Conservation (phyloP, 2,797 vertebrate genomes). For the Sciurus carolinensis region DNA sequence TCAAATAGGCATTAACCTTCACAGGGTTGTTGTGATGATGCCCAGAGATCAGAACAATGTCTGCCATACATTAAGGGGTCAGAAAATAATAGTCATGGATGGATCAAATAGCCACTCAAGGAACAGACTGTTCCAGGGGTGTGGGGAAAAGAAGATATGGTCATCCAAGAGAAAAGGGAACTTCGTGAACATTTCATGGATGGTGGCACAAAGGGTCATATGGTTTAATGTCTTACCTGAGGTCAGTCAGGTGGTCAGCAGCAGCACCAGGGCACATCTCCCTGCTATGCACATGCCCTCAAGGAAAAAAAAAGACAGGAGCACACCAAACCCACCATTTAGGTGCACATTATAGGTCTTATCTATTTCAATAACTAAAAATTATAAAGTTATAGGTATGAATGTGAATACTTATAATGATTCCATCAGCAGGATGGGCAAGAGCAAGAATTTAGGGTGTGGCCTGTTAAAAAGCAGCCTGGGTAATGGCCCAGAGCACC, state of each 20-base stretch:
- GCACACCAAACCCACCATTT: neutral
- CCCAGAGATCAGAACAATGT: neutral
- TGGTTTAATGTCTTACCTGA: neutral
- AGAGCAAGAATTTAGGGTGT: neutral
- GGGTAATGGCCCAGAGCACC: neutral
- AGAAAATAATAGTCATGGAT: conserved; percentile 49
- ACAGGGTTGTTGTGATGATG: neutral
- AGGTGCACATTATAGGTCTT: neutral
- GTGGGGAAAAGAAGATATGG: neutral
- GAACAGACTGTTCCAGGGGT: neutral
- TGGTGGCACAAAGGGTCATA: neutral
- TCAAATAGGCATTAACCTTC: neutral
- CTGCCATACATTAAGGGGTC: neutral
- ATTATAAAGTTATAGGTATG: conserved; percentile 32
- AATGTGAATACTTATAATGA: neutral
- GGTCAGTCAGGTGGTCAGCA: neutral
- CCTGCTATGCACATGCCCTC: neutral
- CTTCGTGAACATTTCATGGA: neutral
- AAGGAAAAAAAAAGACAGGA: conserved; percentile 30
- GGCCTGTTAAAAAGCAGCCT: neutral
- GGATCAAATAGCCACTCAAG: neutral
- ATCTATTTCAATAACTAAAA: neutral
- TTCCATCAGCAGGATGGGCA: neutral
- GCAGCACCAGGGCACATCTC: neutral
- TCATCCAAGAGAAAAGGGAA: neutral